Evolutionary conservation across 2,888 invertebrate genomes (phyloP), one percentile per base, ranked within the genome.

Genomic region (Tortricodes alternella): DNA sequence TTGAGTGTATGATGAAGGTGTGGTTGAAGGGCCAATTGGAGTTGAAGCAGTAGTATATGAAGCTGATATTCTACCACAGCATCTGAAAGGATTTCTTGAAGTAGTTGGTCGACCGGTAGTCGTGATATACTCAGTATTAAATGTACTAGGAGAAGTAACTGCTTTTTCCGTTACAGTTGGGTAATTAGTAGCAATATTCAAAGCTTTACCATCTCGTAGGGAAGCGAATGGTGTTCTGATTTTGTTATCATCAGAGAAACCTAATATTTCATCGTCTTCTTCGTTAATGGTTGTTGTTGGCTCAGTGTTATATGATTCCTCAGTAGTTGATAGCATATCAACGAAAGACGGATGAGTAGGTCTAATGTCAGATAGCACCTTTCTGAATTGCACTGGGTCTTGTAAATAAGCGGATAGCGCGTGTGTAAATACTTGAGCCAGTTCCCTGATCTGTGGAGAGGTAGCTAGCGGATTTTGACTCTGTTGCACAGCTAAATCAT

Each of bases 371-470:
- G 95, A 94, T 15, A 97, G 78, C 15, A 94, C 94, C 71, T 94
- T 94, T 63, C 95, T 93, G 68, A 96, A 96, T 49, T 94, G 94
- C n/a, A 94, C 94, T 0, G 96, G 96, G 78, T 96, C 95, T 78
- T 96, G 94, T 3, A 97, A 86, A 66, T 96, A 97, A 0, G 95
- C 95, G 1, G 95, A 95, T 11, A 97, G 80, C 0, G 96, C 96
- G 70, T 96, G 94, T 0, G 96, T 96, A 68, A 97, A 97, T 2
- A 96, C 95, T 80, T 95, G 95, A 0, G 96, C 96, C 3, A 96
- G 80, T 78, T 96, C 95, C 48, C 96, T 91, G 0, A 96, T 92
- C 79, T 94, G 92, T n/a, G 95, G 92, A 61, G 83, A 91, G 24
- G 80, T 89, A 8, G 93, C 92, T 4, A 94, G 77, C 0, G 94